phyloP scores from a whole-genome alignment of 2,797 vertebrate genomes.

The Anas georgica region DNA sequence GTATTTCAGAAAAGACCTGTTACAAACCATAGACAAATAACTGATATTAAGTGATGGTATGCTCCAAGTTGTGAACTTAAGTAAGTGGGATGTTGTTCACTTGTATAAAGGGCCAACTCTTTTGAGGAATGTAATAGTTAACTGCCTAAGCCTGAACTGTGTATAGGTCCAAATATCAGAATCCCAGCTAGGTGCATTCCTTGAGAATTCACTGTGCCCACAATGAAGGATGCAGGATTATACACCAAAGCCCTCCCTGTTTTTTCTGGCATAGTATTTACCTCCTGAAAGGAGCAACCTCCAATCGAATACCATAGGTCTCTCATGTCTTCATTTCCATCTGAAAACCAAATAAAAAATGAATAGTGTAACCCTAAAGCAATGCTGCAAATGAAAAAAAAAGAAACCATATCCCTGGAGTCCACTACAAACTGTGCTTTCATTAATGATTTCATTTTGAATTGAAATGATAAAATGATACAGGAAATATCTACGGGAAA shows the following conservation, averaged over 20 bases:
- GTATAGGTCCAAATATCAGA: not conserved
- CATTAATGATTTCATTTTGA: not conserved
- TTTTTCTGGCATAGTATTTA: not conserved
- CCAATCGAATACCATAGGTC: not conserved
- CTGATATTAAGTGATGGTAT: not conserved
- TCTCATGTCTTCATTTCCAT: not conserved
- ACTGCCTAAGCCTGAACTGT: not conserved
- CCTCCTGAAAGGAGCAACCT: not conserved
- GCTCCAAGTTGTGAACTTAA: not conserved
- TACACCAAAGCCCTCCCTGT: fast-evolving
- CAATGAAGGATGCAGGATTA: not conserved
- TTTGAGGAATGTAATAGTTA: not conserved
- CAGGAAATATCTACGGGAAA: not conserved
- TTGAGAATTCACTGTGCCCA: not conserved
- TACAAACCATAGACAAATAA: not conserved
- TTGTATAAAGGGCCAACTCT: not conserved
- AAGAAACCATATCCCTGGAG: not conserved
- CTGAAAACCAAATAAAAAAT: not conserved
- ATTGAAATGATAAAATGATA: not conserved
- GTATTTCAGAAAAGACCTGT: not conserved
- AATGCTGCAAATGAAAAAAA: not conserved
- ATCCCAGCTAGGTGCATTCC: not conserved
- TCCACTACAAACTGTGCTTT: not conserved
- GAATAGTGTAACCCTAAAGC: not conserved
- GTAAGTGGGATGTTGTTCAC: not conserved